Evolutionary conservation across 2,888 invertebrate genomes (phyloP).

Genomic region (Siphlonurus alternatus): DNA sequence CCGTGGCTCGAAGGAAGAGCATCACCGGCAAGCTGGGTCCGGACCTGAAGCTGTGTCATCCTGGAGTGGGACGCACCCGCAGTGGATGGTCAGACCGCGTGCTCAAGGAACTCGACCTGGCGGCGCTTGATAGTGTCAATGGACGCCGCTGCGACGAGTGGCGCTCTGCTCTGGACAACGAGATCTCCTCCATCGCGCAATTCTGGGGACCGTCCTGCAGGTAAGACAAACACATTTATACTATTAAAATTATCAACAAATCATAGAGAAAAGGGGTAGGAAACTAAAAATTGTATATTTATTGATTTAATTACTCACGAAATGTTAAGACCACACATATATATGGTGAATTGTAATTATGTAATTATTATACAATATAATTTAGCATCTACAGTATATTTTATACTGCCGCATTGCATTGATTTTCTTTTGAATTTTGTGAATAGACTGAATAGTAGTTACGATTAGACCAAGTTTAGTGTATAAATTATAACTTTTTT

Average conservation of each 20-base stretch:
- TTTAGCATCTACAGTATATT: too few species aligned
- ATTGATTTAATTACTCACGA: conserved; percentile 45
- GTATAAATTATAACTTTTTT: too few species aligned
- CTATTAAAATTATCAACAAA: background rate
- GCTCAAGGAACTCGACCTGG: conserved; percentile 25
- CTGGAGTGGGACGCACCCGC: conserved; percentile 37
- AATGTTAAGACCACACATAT: too few species aligned
- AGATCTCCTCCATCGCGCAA: background rate
- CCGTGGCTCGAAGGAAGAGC: conserved; percentile 31
- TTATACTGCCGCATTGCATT: too few species aligned
- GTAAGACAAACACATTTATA: background rate
- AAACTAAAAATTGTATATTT: too few species aligned
- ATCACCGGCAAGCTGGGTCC: background rate
- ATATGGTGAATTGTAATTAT: too few species aligned
- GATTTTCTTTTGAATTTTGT: too few species aligned
- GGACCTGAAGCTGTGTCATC: conserved; percentile 38
- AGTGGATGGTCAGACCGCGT: conserved; percentile 40
- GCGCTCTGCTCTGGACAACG: background rate
- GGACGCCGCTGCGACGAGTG: background rate
- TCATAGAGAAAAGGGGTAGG: too few species aligned
- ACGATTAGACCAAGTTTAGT: too few species aligned
- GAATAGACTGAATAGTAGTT: too few species aligned
- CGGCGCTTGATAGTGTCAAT: background rate
- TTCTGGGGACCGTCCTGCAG: background rate
- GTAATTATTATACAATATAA: too few species aligned